Evolutionary conservation across 2,113 vertebrate genomes (phyloP).

Genomic region (Rhadina sibilatrix): DNA sequence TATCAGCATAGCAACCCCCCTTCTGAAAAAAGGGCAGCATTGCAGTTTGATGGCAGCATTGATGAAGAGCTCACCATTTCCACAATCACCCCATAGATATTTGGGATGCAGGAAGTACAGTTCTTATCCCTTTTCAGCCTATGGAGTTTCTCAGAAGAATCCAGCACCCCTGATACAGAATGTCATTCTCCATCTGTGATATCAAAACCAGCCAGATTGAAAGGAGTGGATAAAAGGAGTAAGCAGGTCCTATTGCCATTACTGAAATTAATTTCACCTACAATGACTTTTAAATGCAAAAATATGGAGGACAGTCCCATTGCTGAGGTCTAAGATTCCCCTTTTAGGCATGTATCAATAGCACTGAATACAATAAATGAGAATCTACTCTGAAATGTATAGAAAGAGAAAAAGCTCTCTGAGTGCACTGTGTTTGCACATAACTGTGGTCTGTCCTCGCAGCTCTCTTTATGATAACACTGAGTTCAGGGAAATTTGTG

Average conservation of each 20-base stretch:
- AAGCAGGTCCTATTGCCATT: background rate
- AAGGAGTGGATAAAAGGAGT: background rate
- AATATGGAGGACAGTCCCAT: background rate
- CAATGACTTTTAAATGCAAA: background rate
- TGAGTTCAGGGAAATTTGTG: background rate
- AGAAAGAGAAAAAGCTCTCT: background rate
- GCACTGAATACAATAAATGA: background rate
- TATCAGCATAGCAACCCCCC: background rate
- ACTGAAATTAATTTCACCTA: background rate
- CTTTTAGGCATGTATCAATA: background rate
- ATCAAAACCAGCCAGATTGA: background rate
- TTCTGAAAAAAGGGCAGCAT: background rate
- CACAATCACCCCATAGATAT: fast-evolving
- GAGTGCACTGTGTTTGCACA: background rate
- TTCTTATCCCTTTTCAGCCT: background rate
- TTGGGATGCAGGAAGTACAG: background rate
- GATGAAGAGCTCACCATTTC: background rate
- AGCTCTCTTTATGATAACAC: background rate
- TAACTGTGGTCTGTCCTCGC: fast-evolving
- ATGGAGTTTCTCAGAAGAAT: background rate
- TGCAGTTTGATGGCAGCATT: background rate
- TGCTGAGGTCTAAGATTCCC: background rate
- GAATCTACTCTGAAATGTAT: background rate
- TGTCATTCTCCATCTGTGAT: background rate
- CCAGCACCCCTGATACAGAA: background rate